A percentile compares a stretch with the other conserved stretches of the same genome.
These are phyloP conservation scores for Carlito syrichta DNA, from an alignment of 2,113 vertebrate genomes.

Conservation along the genomic window DNA sequence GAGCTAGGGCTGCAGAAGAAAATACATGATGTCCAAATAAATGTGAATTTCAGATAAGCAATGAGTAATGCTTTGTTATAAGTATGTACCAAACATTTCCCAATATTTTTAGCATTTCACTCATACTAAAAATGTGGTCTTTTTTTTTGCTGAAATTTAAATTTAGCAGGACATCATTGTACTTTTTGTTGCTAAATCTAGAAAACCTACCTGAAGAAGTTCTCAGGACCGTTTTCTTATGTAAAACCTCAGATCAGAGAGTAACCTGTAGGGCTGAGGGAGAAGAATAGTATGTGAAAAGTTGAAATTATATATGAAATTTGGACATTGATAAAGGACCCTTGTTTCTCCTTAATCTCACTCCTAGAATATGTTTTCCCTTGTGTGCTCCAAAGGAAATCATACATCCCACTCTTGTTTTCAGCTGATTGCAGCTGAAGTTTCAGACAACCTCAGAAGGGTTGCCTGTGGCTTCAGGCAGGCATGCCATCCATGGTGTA, in stretches of 20 bases:
- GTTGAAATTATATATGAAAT: neutral
- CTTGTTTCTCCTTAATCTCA: neutral
- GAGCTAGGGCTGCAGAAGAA: neutral
- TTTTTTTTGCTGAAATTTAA: neutral
- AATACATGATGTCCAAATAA: neutral
- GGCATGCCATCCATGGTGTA: neutral
- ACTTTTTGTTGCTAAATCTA: neutral
- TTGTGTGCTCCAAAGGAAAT: neutral
- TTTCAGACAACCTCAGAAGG: neutral
- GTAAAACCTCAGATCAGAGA: neutral
- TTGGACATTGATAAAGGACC: neutral
- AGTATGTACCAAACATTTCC: neutral
- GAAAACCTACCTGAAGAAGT: neutral
- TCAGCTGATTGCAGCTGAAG: neutral
- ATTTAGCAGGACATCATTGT: neutral
- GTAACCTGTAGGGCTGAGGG: neutral
- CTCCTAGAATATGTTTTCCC: neutral
- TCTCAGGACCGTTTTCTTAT: neutral
- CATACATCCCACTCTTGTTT: neutral
- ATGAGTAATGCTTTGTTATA: neutral
- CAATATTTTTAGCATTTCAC: no score
- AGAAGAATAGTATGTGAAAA: neutral
- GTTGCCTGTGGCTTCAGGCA: neutral
- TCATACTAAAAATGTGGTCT: neutral
- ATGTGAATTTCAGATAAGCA: neutral